Evolutionary conservation across 2,113 vertebrate species (phyloP).

Genomic region (Phalacrocorax pelagicus): DNA sequence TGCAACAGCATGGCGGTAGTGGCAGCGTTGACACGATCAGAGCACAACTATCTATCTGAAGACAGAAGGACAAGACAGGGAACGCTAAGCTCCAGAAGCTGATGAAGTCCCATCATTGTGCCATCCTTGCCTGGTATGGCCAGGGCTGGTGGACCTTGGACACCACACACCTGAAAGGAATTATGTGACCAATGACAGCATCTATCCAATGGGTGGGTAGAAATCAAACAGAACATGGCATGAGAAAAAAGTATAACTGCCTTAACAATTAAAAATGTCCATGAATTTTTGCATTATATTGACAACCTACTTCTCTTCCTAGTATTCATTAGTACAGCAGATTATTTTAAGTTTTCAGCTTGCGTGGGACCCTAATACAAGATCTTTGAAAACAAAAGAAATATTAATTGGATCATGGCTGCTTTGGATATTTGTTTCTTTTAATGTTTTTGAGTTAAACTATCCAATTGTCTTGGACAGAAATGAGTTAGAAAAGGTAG

Average conservation of each 20-base stretch:
- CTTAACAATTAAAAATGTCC: neutral
- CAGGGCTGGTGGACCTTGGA: neutral
- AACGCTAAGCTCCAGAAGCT: neutral
- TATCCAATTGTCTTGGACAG: neutral
- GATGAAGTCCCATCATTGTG: neutral
- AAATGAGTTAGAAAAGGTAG: neutral
- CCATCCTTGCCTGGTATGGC: neutral
- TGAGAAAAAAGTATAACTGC: neutral
- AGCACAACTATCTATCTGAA: neutral
- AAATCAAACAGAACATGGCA: neutral
- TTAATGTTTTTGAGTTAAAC: neutral
- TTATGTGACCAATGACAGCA: neutral
- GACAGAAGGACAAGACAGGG: neutral
- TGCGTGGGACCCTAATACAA: neutral
- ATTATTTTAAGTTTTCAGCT: neutral
- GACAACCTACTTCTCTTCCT: neutral
- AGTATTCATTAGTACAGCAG: neutral
- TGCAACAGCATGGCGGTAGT: neutral
- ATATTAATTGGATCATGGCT: neutral
- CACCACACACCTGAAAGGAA: neutral
- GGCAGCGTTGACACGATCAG: rapidly evolving
- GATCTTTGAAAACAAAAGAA: neutral
- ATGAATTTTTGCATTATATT: neutral
- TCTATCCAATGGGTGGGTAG: neutral
- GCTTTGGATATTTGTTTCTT: neutral